Evolutionary conservation across 2,888 invertebrate species (phyloP).

Genomic region (Encarsia formosa): DNA sequence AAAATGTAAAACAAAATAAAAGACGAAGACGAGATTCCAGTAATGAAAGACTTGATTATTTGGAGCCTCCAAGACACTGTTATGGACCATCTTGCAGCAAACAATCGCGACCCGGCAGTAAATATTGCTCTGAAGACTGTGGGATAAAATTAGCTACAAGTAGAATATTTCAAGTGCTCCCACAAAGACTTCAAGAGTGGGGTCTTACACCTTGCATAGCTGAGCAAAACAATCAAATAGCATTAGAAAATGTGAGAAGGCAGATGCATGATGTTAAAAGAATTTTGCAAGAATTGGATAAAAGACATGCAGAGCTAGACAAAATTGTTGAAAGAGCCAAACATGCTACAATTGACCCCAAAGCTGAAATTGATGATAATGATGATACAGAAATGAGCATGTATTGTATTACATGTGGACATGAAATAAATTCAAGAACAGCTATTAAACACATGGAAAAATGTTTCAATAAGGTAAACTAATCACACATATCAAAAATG

Average conservation of each 20-base stretch:
- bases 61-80: conserved; percentile 70
- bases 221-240: conserved; percentile 73
- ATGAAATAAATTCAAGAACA: conserved; percentile 86
- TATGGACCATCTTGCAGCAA: conserved; percentile 84
- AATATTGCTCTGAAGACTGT: conserved; percentile 91
- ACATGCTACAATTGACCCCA: conserved; percentile 64
- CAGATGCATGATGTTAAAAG: conserved; percentile 76
- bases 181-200: conserved; percentile 91
- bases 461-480: conserved; percentile 81
- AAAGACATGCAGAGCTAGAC: conserved; percentile 73
- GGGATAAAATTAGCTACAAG: conserved; percentile 84
- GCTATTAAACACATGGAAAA: conserved; percentile 97
- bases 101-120: conserved; percentile 74
- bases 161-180: conserved; percentile 78
- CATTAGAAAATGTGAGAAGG: conserved; percentile 69
- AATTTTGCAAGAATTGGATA: conserved; percentile 75
- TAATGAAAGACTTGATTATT: conserved; percentile 45
- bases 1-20: conserved; percentile 42
- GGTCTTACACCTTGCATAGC: conserved; percentile 79
- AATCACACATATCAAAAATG: background rate
- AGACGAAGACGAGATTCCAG: conserved; percentile 46
- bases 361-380: conserved; percentile 58
- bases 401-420: conserved; percentile 96
- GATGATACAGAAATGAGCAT: conserved; percentile 75
- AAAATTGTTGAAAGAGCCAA: conserved; percentile 75